A percentile compares a stretch with the other conserved stretches of the same genome.
These are phyloP conservation scores for Acanthurus tractus DNA, from an alignment of 2,797 vertebrate species.

Conservation along the genomic window DNA sequence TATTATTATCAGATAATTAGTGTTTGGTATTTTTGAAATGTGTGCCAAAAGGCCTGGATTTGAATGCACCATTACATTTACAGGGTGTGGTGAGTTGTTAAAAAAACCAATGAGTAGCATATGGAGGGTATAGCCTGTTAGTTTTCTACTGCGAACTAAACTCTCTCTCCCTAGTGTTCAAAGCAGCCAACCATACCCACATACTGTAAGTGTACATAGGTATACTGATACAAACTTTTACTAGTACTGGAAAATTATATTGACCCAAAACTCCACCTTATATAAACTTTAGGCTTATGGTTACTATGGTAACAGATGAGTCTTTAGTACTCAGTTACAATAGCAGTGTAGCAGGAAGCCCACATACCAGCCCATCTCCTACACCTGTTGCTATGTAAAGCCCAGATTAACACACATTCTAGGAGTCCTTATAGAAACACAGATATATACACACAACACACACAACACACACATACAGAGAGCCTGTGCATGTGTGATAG, in stretches of 20 bases:
- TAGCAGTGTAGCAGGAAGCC: slow-evolving; percentile 62
- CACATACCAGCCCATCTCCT: slow-evolving; percentile 46
- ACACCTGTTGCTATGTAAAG: slow-evolving; percentile 60
- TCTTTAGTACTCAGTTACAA: slow-evolving; percentile 33
- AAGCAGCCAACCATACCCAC: background rate
- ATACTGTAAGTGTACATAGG: background rate
- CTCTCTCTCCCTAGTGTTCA: background rate
- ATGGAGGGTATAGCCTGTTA: background rate
- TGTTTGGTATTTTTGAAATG: background rate
- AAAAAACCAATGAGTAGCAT: background rate
- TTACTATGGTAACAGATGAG: slow-evolving; percentile 35
- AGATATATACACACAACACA: background rate
- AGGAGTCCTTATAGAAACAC: slow-evolving; percentile 15
- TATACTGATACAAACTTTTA: background rate
- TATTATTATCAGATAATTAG: slow-evolving; percentile 1
- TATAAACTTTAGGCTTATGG: slow-evolving; percentile 16
- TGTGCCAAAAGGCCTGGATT: background rate
- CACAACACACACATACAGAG: background rate
- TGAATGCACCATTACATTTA: background rate
- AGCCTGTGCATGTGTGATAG: background rate
- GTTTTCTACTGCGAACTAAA: background rate
- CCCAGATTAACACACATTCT: slow-evolving; percentile 42
- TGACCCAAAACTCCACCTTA: slow-evolving; percentile 28
- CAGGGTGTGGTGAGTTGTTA: background rate
- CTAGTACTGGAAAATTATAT: background rate